phyloP scores from a whole-genome alignment of 2,888 invertebrate species.

The Steromphala cineraria region DNA sequence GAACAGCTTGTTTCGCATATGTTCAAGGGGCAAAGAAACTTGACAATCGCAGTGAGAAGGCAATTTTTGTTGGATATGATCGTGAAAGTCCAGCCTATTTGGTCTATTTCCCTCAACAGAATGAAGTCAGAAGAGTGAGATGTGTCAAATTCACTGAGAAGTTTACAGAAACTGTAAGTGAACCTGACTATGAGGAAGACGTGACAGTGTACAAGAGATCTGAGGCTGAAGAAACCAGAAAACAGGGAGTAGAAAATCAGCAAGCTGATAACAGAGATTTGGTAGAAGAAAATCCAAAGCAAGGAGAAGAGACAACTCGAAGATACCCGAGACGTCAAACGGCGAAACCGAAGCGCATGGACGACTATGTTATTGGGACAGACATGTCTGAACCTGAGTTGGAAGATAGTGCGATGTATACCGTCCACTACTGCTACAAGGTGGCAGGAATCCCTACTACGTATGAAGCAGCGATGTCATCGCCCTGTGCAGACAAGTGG shows the following conservation, averaged over 20 bases:
- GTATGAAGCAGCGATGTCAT: neutral
- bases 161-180: neutral
- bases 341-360: neutral
- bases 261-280: too few species aligned
- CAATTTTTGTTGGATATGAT: constrained; percentile 38
- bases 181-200: neutral
- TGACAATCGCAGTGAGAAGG: constrained; percentile 24
- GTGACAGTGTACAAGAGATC: neutral
- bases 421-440: neutral
- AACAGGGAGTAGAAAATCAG: too few species aligned
- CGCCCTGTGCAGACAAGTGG: neutral
- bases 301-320: too few species aligned
- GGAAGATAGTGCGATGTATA: neutral
- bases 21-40: too few species aligned
- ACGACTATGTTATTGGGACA: neutral
- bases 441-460: neutral
- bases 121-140: neutral
- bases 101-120: constrained; percentile 29
- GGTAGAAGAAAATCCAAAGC: too few species aligned
- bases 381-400: neutral
- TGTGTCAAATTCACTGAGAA: neutral
- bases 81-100: constrained; percentile 32
- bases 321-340: too few species aligned
- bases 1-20: too few species aligned
- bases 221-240: neutral